Base-by-base conservation (phyloP, 1,140 invertebrate genomes). In the Panagrolaimus sp. region DNA sequence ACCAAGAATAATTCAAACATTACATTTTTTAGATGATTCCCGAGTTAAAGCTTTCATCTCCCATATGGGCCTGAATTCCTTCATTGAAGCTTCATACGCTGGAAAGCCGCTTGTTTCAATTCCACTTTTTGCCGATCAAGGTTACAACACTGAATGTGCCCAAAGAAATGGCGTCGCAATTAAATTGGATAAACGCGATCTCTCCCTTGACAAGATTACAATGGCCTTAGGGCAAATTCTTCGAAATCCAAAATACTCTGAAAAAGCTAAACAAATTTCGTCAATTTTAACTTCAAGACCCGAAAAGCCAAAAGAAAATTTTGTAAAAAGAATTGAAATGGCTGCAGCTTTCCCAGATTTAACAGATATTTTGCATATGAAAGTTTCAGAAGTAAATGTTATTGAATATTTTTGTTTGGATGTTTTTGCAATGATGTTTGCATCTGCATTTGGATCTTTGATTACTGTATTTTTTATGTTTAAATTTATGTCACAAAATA, bases 111-210 rank as follows among this genome's bases (percentile, higher is more conserved):
- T 76, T 58, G 21, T 77, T 15, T 70, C 69, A 0, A 63, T 77
- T 32, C 74, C 74, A 32, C 62, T 77, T 2, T 76, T 72, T 58
- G 72, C 52, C 1, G 76, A 77, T 7, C 76, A 77, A 52, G 62
- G 38, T 1, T 58, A 43, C 38, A 77, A 77, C 28, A 38, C 62
- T n/a, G 68, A 28, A 15, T 32, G 32, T 24, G 48, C 48, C 28
- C 14, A 46, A 44, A 26, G 47, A 46, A 70, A 70, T 45, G 68
- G 63, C 10, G 15, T 70, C 15, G 68, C 66, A 26, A 62, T 70
- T 7, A 8, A 24, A 24, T 7, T 70, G 17, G 17, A 65, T n/a
- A 32, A 32, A 46, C 43, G 26, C 4, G 28, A 70, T 12, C 24
- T 70, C 5, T 70, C 46, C 26, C 32, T 21, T 45, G 10, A 67